Conservation (phyloP, 64 coral and sea anemone species). For the Montipora efflorescens region DNA sequence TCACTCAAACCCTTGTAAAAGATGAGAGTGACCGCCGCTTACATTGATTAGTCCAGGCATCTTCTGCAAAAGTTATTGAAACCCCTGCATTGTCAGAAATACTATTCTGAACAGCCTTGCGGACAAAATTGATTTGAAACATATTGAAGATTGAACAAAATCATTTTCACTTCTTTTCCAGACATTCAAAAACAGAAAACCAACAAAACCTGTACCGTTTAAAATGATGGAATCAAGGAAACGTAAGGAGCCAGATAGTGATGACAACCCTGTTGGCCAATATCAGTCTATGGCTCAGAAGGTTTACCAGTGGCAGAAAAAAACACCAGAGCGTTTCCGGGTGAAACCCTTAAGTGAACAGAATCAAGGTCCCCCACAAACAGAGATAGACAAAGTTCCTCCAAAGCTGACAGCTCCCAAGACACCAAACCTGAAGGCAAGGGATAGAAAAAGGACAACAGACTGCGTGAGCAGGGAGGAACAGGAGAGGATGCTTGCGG, state of each 20-base stretch:
- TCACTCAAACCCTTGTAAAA: too few species aligned
- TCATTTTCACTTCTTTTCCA: background rate
- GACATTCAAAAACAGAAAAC: constrained; percentile 74
- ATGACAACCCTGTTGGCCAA: constrained; percentile 27
- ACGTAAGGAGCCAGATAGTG: constrained; percentile 58
- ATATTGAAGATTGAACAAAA: too few species aligned
- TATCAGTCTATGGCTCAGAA: constrained; percentile 81
- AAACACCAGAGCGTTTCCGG: constrained; percentile 76
- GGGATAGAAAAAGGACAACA: constrained; percentile 43
- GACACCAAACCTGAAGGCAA: constrained; percentile 66
- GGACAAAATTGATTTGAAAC: too few species aligned
- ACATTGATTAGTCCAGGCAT: too few species aligned
- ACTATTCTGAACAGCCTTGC: too few species aligned
- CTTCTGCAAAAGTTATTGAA: too few species aligned
- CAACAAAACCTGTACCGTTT: constrained; percentile 88
- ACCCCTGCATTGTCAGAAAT: too few species aligned
- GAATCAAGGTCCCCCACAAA: background rate
- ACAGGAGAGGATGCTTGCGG: constrained; percentile 57
- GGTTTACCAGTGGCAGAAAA: constrained; percentile 72
- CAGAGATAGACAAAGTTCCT: background rate
- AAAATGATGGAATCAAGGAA: constrained; percentile 70
- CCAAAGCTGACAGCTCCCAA: constrained; percentile 54
- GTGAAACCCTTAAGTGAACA: constrained; percentile 36
- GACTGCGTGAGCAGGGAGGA: constrained; percentile 75
- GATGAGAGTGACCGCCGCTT: too few species aligned